These are phyloP conservation scores for Erebia epiphron DNA, from an alignment of 2,888 invertebrate genomes.

Conservation along the genomic window DNA sequence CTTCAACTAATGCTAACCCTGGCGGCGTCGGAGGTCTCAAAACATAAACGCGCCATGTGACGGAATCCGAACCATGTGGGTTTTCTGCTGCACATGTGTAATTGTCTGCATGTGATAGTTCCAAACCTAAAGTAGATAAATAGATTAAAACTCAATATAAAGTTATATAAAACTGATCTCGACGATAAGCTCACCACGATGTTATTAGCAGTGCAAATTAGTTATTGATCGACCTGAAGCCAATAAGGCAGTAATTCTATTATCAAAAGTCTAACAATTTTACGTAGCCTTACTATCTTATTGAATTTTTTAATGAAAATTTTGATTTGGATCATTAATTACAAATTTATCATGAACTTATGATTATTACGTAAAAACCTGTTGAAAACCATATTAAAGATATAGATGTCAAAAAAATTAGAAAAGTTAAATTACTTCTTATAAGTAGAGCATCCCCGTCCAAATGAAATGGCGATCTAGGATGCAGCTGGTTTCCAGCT, in stretches of 20 bases:
- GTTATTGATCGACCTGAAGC: not conserved
- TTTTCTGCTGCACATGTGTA: slow-evolving; percentile 92
- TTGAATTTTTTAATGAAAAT: no score
- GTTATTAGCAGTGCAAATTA: slow-evolving; percentile 5
- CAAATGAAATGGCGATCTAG: slow-evolving; percentile 85
- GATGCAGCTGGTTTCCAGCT: slow-evolving; percentile 85
- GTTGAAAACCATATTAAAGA: no score
- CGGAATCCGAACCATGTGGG: slow-evolving; percentile 91
- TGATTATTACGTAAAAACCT: no score
- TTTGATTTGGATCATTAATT: no score
- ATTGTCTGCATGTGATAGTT: slow-evolving; percentile 88
- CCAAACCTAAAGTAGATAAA: slow-evolving; percentile 77
- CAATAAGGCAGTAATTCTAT: not conserved
- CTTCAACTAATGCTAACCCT: slow-evolving; percentile 82
- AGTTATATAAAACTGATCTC: not conserved
- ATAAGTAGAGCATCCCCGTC: slow-evolving; percentile 87
- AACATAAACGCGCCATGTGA: slow-evolving; percentile 90
- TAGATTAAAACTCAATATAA: slow-evolving; percentile 5
- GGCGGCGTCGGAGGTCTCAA: slow-evolving; percentile 89
- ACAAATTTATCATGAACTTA: not conserved
- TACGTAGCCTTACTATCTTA: not conserved
- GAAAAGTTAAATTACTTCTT: slow-evolving; percentile 75
- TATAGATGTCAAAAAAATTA: no score
- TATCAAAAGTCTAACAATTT: not conserved
- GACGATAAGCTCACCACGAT: slow-evolving; percentile 3